Evolutionary conservation across 1,140 invertebrate genomes (phyloP).

Genomic region (Odontomachus brunneus): DNA sequence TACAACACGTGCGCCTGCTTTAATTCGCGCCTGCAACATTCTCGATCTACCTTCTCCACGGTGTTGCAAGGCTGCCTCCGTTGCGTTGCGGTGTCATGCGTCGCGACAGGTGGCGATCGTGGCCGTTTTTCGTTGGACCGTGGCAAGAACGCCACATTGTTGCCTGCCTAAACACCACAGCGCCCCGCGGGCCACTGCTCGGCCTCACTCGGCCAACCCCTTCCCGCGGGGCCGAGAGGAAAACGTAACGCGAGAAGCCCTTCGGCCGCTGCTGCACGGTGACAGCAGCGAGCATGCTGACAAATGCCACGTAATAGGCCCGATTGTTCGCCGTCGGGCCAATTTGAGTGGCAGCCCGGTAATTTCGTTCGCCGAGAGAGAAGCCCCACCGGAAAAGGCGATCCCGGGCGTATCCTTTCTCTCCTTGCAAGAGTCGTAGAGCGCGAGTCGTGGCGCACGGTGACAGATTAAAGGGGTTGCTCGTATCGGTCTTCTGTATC

Average conservation of each 20-base stretch:
- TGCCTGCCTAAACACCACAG: conserved; percentile 72
- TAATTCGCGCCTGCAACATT: conserved; percentile 44
- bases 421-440: conserved; percentile 35
- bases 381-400: conserved; percentile 79
- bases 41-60: conserved; percentile 44
- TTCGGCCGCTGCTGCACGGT: conserved; percentile 50
- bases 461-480: conserved; percentile 58
- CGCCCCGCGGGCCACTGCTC: conserved; percentile 74
- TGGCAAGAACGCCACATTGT: conserved; percentile 71
- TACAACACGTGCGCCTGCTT: conserved; percentile 49
- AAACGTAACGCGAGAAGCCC: conserved; percentile 76
- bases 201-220: conserved; percentile 55
- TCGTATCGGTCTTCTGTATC: not conserved
- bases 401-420: conserved; percentile 71
- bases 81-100: conserved; percentile 24
- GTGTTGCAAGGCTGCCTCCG: conserved; percentile 35
- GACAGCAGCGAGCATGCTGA: conserved; percentile 74
- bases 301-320: conserved; percentile 85
- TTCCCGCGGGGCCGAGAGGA: conserved; percentile 55
- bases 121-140: conserved; percentile 40
- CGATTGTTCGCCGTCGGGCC: conserved; percentile 84
- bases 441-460: conserved; percentile 26
- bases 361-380: conserved; percentile 78
- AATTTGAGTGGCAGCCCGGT: conserved; percentile 84
- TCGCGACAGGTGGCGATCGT: conserved; percentile 66